Evolutionary conservation across 2,113 vertebrate species (phyloP), one percentile per base, ranked within the genome.

Genomic region (Cephalopterus ornatus): DNA sequence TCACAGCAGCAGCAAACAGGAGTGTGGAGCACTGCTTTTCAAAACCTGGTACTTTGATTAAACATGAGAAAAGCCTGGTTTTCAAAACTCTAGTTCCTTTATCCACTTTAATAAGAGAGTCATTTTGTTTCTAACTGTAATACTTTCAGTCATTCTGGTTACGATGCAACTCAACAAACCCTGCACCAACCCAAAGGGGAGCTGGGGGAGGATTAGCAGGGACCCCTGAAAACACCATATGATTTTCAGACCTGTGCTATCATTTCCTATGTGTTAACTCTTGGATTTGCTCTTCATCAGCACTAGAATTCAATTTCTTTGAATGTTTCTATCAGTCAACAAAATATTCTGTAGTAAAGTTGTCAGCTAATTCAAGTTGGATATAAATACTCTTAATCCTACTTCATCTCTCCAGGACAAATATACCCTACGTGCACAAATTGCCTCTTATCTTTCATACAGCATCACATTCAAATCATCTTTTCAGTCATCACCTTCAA

Each of bases 341-440:
- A 61, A 80, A 89, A 80, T 53, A 73, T 61, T 75, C 73, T 58
- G 39, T 17, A 77, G 59, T 52, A 24, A 72, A 89, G 55, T 21
- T 74, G 58, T 65, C 83, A 92, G 17, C 35, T 88, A 85, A 52
- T 87, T 80, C 37, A n/a, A 21, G 16, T 22, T 79, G 49, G 35
- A 56, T 92, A 50, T 58, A 92, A 90, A 90, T 37, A 86, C 23
- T 61, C 19, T 33, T 74, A 91, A 89, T 85, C 28, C 46, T 72
- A 21, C 71, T 84, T 88, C n/a, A 81, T 49, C 42, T 86, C 50
- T 81, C 92, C 14, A 55, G 84, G 63, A 78, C 59, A 92, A 86
- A 88, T 62, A 35, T 24, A 82, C 47, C 32, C 56, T 70, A 79
- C 19, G 8, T 83, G 42, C 8, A 63, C 27, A 52, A 93, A 65